Evolutionary conservation across 2,888 invertebrate genomes (phyloP).

Genomic region (Ethmia dodecea): DNA sequence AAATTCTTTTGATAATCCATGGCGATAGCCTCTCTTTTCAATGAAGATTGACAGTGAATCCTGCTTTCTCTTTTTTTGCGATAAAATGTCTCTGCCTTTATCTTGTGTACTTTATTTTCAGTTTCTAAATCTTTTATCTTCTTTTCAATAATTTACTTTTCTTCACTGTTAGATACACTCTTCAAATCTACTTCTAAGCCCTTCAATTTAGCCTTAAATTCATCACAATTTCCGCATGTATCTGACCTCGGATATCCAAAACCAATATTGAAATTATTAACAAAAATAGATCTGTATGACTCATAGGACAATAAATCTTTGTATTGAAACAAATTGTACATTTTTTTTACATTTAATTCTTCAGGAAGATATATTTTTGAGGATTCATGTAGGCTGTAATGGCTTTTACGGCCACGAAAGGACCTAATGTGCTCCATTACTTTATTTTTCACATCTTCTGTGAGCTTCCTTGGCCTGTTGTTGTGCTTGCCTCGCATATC

Average conservation of each 20-base stretch:
- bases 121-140: conserved; percentile 12
- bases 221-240: too few species aligned
- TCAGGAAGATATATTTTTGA: conserved; percentile 18
- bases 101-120: conserved; percentile 15
- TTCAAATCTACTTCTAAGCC: too few species aligned
- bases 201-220: too few species aligned
- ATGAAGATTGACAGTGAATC: conserved; percentile 15
- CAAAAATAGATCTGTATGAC: too few species aligned
- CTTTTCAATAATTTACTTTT: conserved; percentile 9
- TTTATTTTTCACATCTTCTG: neutral
- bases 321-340: too few species aligned
- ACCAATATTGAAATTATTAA: too few species aligned
- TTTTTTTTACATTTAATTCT: too few species aligned
- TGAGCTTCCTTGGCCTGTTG: neutral
- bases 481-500: neutral
- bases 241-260: too few species aligned
- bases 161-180: too few species aligned
- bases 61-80: conserved; percentile 15
- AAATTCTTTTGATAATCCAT: conserved; percentile 22
- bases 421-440: conserved; percentile 12
- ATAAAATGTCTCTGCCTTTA: conserved; percentile 18
- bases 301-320: too few species aligned
- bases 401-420: conserved; percentile 16
- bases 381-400: conserved; percentile 17
- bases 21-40: conserved; percentile 14